Conservation (phyloP, 2,797 vertebrate genomes). For the Danio albolineatus region DNA sequence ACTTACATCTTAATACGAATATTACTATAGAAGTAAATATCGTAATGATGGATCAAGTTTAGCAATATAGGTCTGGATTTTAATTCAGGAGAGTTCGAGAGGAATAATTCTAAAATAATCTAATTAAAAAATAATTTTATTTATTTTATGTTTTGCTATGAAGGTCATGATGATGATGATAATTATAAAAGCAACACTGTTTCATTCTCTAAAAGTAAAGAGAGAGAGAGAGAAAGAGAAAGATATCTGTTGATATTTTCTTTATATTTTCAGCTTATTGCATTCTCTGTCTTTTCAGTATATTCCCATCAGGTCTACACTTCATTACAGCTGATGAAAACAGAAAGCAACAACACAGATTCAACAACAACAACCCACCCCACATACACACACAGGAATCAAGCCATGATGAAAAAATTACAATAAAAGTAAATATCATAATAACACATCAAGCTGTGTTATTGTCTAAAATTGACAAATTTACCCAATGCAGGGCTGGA, state of each 20-base stretch:
- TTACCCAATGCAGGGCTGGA: neutral
- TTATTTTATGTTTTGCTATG: no score
- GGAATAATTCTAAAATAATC: no score
- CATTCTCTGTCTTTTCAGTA: neutral
- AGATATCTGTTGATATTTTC: no score
- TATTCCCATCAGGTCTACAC: neutral
- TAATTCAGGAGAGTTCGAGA: constrained; percentile 16
- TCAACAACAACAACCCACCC: neutral
- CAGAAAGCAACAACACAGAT: neutral
- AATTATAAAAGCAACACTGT: no score
- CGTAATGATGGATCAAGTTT: neutral
- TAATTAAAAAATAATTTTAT: no score
- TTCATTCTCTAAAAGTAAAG: no score
- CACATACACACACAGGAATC: neutral
- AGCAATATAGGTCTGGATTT: constrained; percentile 2
- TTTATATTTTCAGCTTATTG: neutral
- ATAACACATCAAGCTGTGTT: neutral
- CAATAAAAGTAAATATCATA: neutral
- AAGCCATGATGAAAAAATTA: neutral
- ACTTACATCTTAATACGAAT: neutral
- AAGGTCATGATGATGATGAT: no score
- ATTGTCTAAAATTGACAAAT: neutral
- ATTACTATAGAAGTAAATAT: neutral
- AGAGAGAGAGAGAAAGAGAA: no score
- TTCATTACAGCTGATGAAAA: constrained; percentile 8